These are phyloP conservation scores for Wasmannia auropunctata DNA, from an alignment of 1,140 invertebrate genomes.

Conservation along the genomic window DNA sequence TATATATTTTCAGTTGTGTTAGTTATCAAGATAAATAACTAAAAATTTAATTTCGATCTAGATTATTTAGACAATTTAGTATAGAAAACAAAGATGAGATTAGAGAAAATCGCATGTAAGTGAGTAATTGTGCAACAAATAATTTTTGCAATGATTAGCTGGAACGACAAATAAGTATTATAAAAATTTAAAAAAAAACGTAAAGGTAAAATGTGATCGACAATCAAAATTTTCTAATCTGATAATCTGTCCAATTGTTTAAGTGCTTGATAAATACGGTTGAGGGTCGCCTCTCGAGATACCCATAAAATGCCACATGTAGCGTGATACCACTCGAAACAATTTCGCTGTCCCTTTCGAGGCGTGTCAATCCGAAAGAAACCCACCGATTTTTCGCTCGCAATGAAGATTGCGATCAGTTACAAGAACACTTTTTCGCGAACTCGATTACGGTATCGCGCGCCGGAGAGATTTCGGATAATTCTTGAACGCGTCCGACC, in stretches of 20 bases:
- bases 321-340: conserved; percentile 64
- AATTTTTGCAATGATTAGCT: not conserved
- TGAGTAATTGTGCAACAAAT: not conserved
- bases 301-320: not conserved
- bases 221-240: not conserved
- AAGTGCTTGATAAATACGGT: not conserved
- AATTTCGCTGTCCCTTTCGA: conserved; percentile 60
- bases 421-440: conserved; percentile 78
- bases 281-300: not conserved
- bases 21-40: not conserved
- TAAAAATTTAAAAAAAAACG: not conserved
- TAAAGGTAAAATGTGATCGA: not conserved
- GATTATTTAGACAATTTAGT: not conserved
- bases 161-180: not conserved
- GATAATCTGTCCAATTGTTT: not conserved
- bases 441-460: conserved; percentile 49
- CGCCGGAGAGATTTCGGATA: conserved; percentile 83
- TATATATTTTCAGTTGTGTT: not conserved
- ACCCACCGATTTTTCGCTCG: conserved; percentile 2
- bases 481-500: conserved; percentile 83
- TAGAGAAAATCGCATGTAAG: not conserved
- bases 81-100: not conserved
- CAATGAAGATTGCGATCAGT: conserved; percentile 80
- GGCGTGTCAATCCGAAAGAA: conserved; percentile 43
- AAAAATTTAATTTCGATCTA: not conserved